Base-by-base conservation (phyloP, 2,888 invertebrate species). In the Synanthedon tipuliformis region DNA sequence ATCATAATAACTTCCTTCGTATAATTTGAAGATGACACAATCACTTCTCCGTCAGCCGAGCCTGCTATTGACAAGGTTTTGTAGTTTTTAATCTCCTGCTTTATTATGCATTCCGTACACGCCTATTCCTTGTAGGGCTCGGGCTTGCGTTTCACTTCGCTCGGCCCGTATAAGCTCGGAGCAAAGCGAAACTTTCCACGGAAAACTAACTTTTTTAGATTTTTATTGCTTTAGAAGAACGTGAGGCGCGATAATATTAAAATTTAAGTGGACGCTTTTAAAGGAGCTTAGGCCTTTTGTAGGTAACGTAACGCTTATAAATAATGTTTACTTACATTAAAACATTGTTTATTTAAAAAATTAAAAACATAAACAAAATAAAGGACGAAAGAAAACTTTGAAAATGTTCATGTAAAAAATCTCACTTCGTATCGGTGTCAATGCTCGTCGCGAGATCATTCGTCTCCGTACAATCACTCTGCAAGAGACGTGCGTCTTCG, bases 81-180 rank as follows among this genome's bases (percentile, higher is more conserved):
- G 75, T 81, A 85, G 82, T 84, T 87, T 86, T 85, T 87, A 87
- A 86, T 86, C 81, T 81, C 70, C 77, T 73, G 68, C 77, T 80
- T 71, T 78, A 85, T 87, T 87, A 86, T 87, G 74, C 86, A 87
- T 84, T 83, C 86, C 71, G 78, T 64, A 73, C 86, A 86, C 86
- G 86, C 86, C 86, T 73, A 77, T 85, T 86, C 80, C 82, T 81
- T 85, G 85, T 84, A 79, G 78, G 78, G 76, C 70, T 66, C 64
- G 67, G 73, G 74, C 73, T 23, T 76, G 77, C 74, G 78, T 78
- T 76, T 74, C 71, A 72, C 76, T 76, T 69, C 62, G 68, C 73
- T 71, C 79, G 72, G 65, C 66, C 64, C 68, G 69, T 72, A 64
- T 75, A 73, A 75, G 75, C 73, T 71, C 70, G 75, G 75, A 79